These are phyloP conservation scores for Hemithea aestivaria DNA, from an alignment of 2,888 invertebrate species.

Conservation along the genomic window DNA sequence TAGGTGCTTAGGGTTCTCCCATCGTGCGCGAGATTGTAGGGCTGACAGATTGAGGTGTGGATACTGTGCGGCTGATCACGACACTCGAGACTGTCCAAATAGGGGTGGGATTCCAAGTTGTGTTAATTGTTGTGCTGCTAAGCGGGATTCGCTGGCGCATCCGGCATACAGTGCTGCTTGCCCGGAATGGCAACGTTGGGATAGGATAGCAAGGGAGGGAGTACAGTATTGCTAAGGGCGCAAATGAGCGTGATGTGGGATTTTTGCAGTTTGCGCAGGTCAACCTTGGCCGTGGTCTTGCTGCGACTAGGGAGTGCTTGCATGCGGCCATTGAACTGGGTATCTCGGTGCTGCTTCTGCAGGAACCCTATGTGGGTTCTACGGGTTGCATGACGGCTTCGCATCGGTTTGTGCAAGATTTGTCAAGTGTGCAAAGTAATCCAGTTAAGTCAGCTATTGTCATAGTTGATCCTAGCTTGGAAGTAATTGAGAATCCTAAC, in stretches of 20 bases:
- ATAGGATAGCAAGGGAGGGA: too few relatives aligned
- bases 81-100: constrained; percentile 4
- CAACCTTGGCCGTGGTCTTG: neutral
- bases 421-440: neutral
- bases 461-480: neutral
- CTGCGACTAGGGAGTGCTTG: neutral
- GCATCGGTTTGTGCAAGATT: neutral
- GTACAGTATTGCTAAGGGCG: too few relatives aligned
- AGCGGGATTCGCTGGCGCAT: neutral
- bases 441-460: neutral
- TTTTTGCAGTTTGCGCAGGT: neutral
- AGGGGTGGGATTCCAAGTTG: neutral
- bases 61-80: constrained; percentile 3
- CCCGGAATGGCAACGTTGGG: too few relatives aligned
- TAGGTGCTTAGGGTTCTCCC: constrained; percentile 6
- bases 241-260: too few relatives aligned
- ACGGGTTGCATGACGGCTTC: neutral
- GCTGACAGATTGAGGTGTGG: neutral
- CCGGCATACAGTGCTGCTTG: too few relatives aligned
- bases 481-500: neutral
- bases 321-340: too few relatives aligned
- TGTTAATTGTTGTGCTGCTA: neutral
- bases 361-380: neutral
- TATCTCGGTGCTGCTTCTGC: too few relatives aligned
- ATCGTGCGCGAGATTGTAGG: constrained; percentile 1